Percentiles rank a stretch among this genome's conserved stretches.
phyloP scores from a whole-genome alignment of 2,113 vertebrate genomes.

The Tragulus kanchil region DNA sequence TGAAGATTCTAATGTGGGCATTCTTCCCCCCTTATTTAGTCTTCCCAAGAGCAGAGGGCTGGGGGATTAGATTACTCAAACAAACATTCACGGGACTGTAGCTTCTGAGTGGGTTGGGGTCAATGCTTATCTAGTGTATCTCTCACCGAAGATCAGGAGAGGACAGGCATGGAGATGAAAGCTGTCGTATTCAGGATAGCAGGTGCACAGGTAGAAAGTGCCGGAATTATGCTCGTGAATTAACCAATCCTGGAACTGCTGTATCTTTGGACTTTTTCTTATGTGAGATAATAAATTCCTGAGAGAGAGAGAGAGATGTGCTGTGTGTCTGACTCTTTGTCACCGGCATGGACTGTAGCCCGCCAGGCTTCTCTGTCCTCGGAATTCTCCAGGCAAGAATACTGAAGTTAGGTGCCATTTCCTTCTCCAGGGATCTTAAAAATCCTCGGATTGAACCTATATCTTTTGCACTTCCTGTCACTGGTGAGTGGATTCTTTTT shows the following conservation, averaged over 20 bases:
- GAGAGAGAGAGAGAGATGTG: too few relatives aligned
- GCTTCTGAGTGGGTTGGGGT: neutral
- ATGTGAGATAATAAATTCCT: constrained; percentile 39
- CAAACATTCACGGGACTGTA: neutral
- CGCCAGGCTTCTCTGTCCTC: neutral
- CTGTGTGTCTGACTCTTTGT: neutral
- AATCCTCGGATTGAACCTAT: neutral
- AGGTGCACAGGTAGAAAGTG: neutral
- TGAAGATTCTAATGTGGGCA: neutral
- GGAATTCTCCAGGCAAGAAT: neutral
- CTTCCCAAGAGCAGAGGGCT: neutral
- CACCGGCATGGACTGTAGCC: neutral
- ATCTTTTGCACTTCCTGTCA: neutral
- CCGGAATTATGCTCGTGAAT: neutral
- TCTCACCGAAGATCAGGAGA: neutral
- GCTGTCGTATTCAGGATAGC: neutral
- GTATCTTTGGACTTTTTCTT: neutral
- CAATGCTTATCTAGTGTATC: neutral
- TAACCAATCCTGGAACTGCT: neutral
- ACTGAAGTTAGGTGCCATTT: neutral
- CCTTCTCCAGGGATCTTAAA: neutral
- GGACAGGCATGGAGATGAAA: neutral
- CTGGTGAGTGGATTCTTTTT: neutral
- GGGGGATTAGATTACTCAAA: neutral
- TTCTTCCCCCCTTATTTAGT: neutral